phyloP scores from a whole-genome alignment of 2,113 vertebrate species.

The Hippocampus barbouri region DNA sequence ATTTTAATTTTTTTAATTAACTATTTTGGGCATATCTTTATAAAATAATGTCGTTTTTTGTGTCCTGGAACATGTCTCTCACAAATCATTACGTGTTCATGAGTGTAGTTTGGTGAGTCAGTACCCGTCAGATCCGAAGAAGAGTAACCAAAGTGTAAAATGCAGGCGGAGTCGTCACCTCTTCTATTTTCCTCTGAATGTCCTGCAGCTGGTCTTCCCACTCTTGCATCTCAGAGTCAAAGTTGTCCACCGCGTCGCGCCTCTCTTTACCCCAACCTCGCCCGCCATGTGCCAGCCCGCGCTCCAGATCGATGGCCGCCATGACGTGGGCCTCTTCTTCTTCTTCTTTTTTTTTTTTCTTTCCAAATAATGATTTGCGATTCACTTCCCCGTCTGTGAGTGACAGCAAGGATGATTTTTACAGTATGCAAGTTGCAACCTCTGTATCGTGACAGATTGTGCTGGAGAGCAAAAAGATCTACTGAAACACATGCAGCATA shows the following conservation, averaged over 20 bases:
- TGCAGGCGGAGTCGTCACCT: constrained; percentile 70
- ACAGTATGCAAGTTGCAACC: neutral
- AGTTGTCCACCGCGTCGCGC: constrained; percentile 84
- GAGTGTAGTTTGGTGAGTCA: neutral
- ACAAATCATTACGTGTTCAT: neutral
- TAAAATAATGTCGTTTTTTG: no score
- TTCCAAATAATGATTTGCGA: constrained; percentile 33
- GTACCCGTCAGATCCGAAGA: no score
- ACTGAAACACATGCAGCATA: no score
- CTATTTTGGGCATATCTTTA: no score
- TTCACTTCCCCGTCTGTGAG: constrained; percentile 42
- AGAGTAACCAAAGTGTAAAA: neutral
- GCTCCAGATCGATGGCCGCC: constrained; percentile 81
- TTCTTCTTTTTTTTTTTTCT: constrained; percentile 3
- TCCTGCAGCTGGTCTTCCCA: constrained; percentile 96
- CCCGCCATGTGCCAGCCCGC: constrained; percentile 77
- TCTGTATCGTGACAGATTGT: no score
- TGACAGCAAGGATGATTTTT: constrained; percentile 24
- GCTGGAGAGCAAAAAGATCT: no score
- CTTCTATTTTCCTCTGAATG: constrained; percentile 95
- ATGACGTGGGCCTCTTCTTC: constrained; percentile 38
- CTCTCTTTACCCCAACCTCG: constrained; percentile 83
- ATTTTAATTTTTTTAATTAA: no score
- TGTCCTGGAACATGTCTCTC: neutral
- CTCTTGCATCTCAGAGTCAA: constrained; percentile 92